Evolutionary conservation across 2,113 vertebrate species (phyloP).

Genomic region (Ibidorhyncha struthersii): DNA sequence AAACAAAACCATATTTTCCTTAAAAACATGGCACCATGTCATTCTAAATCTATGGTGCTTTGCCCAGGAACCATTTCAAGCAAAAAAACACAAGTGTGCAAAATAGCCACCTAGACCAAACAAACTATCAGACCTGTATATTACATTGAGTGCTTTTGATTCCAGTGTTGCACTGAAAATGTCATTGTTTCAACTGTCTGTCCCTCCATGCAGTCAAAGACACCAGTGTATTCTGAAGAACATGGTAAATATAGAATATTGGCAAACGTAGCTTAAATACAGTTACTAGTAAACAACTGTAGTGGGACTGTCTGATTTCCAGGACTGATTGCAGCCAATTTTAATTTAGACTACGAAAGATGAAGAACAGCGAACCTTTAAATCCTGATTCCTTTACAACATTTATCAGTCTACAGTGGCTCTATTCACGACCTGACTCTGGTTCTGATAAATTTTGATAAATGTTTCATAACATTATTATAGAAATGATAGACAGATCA

Average conservation of each 20-base stretch:
- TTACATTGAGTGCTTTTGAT: background rate
- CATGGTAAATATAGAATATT: background rate
- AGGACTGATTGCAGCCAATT: background rate
- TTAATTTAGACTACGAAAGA: background rate
- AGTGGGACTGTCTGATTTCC: slow-evolving; percentile 1
- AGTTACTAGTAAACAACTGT: background rate
- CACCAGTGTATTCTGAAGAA: background rate
- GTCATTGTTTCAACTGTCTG: background rate
- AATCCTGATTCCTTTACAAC: background rate
- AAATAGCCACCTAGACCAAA: slow-evolving; percentile 40
- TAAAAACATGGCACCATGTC: slow-evolving; percentile 19
- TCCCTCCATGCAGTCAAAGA: background rate
- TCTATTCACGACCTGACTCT: background rate
- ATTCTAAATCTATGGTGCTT: slow-evolving; percentile 13
- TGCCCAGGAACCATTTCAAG: slow-evolving; percentile 44
- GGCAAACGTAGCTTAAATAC: background rate
- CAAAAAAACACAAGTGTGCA: background rate
- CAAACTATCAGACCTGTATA: background rate
- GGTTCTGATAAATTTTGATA: slow-evolving; percentile 17
- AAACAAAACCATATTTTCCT: slow-evolving; percentile 63
- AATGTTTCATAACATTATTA: background rate
- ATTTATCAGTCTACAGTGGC: background rate
- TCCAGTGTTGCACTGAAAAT: background rate
- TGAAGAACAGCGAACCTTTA: background rate
- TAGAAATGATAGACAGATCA: background rate